Evolutionary conservation across 2,113 vertebrate species (phyloP).

Genomic region (Panthera tigris): DNA sequence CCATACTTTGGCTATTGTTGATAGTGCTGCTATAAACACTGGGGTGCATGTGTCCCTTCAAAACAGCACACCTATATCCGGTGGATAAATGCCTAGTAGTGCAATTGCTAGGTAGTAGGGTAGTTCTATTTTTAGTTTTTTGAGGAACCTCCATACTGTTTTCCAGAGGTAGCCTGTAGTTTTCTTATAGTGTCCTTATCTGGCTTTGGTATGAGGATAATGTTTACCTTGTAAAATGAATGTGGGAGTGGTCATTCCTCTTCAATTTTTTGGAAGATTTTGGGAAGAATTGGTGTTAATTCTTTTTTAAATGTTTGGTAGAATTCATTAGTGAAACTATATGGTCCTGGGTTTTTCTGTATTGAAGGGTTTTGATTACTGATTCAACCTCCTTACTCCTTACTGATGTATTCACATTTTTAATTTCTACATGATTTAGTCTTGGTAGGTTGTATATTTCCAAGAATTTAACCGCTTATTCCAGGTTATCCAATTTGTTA

Average conservation of each 20-base stretch:
- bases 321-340: neutral
- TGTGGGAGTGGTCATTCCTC: neutral
- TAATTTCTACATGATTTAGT: neutral
- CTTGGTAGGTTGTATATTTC: neutral
- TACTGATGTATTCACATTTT: neutral
- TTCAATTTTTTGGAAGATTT: neutral
- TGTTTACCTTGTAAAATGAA: neutral
- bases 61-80: no score
- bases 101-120: no score
- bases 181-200: neutral
- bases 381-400: neutral
- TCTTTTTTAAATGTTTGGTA: neutral
- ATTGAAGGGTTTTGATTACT: neutral
- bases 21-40: no score
- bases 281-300: neutral
- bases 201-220: neutral
- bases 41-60: no score
- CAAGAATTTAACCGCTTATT: neutral
- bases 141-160: no score
- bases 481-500: neutral
- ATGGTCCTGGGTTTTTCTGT: neutral
- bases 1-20: no score
- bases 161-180: neutral
- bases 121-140: no score
- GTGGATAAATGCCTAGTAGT: no score